Conservation (phyloP, 2,888 invertebrate species). For the Nezara viridula region DNA sequence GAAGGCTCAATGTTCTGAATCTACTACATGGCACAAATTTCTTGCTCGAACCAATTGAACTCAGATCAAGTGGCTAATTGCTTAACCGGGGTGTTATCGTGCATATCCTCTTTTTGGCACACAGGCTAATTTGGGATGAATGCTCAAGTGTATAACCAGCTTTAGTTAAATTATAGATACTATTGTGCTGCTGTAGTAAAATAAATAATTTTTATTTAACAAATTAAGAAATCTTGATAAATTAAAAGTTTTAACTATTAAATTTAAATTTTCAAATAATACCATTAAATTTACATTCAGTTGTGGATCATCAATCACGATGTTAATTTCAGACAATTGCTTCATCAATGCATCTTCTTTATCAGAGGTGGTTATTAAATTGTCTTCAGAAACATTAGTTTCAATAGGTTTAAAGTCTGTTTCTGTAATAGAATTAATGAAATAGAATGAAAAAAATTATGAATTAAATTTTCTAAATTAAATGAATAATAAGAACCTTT, state of each 20-base stretch:
- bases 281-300: not conserved
- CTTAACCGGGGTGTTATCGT: too few relatives aligned
- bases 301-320: not conserved
- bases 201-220: not conserved
- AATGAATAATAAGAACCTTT: constrained; percentile 2
- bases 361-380: not conserved
- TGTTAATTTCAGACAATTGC: constrained; percentile 19
- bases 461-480: not conserved
- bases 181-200: not conserved
- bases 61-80: too few relatives aligned
- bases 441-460: not conserved
- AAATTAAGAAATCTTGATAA: not conserved
- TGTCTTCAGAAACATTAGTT: not conserved
- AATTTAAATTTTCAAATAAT: not conserved
- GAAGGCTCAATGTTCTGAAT: too few relatives aligned
- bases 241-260: not conserved
- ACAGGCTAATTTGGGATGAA: too few relatives aligned
- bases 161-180: too few relatives aligned
- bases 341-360: constrained; percentile 48
- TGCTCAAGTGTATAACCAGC: too few relatives aligned
- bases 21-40: too few relatives aligned
- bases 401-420: constrained; percentile 27
- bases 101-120: too few relatives aligned
- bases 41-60: too few relatives aligned
- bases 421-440: not conserved